phyloP scores from a whole-genome alignment of 2,113 vertebrate species.

The Rafetus swinhoei region DNA sequence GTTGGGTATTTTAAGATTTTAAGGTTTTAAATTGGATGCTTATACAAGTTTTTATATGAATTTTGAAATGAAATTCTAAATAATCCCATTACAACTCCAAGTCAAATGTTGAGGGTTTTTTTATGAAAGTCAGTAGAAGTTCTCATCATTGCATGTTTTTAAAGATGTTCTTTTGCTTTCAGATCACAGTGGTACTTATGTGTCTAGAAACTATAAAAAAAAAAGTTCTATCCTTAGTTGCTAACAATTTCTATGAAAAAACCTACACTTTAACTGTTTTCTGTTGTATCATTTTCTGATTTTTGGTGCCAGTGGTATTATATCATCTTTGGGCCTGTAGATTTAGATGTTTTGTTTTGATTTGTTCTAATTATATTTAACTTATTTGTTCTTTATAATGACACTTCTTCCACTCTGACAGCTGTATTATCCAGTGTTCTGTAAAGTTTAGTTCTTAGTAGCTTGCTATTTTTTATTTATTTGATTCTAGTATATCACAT shows the following conservation, averaged over 20 bases:
- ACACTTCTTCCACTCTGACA: background rate
- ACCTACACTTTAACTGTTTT: background rate
- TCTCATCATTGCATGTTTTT: background rate
- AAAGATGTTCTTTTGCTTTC: background rate
- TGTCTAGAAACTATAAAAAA: background rate
- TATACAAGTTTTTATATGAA: background rate
- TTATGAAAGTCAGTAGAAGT: background rate
- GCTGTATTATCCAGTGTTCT: constrained; percentile 15
- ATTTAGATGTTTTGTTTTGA: constrained; percentile 30
- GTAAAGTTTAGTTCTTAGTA: constrained; percentile 1
- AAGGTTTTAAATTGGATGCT: background rate
- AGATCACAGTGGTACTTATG: background rate
- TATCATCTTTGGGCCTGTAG: background rate
- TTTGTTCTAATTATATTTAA: constrained; percentile 27
- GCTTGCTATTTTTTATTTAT: constrained; percentile 14
- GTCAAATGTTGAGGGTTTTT: background rate
- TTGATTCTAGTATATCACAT: constrained; percentile 3
- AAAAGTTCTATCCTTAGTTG: background rate
- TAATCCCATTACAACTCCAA: background rate
- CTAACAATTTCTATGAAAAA: background rate
- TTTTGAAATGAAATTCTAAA: background rate
- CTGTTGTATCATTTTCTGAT: background rate
- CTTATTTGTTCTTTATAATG: constrained; percentile 17
- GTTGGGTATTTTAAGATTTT: background rate
- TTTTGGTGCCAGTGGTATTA: background rate